Evolutionary conservation across 2,113 vertebrate species (phyloP), one percentile per base, ranked within the genome.

Genomic region (Mustela lutreola): DNA sequence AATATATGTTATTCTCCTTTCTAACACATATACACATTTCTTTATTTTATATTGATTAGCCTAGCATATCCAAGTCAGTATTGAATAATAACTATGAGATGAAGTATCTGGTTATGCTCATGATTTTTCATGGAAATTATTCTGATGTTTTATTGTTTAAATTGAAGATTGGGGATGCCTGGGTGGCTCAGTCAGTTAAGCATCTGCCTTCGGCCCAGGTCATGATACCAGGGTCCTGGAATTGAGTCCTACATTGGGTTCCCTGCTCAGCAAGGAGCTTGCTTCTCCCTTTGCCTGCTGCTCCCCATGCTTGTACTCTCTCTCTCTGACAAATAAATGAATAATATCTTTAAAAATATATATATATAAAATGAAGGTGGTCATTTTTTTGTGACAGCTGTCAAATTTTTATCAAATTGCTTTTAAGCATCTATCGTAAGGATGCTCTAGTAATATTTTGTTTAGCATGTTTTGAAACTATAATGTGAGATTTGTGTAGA

Each of bases 401-500:
- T 65, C 39, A 91, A 50, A 33, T 87, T 83, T 71, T 91, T 83
- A 94, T 85, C 65, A 89, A 81, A 73, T 67, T 93, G 31, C 11
- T 83, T 45, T 88, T 85, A 97, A 81, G 67, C 50, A 86, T 75
- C 24, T 65, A 21, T 53, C 28, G n/a, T 91, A 94, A 73, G 78
- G n/a, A 78, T 95, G 16, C 83, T 42, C 39, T 80, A 19, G 39
- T 48, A 39, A 65, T 65, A 70, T 76, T 92, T 70, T n/a, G 0
- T 42, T 89, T 89, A 94, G 28, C 31, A 83, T 87, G 65, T 71
- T 86, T 92, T 70, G 56, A 89, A 97, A 62, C 33, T 58, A 58
- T 96, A 65, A 50, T 60, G 60, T 67, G 22, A 92, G 4, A 92
- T 76, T 94, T 81, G 11, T 48, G 5, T 82, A 62, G 11, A 78